Evolutionary conservation across 37 sponge, comb jelly and placozoan species (phyloP), one percentile per base, ranked within the genome.

Genomic region (Bolinopsis microptera): DNA sequence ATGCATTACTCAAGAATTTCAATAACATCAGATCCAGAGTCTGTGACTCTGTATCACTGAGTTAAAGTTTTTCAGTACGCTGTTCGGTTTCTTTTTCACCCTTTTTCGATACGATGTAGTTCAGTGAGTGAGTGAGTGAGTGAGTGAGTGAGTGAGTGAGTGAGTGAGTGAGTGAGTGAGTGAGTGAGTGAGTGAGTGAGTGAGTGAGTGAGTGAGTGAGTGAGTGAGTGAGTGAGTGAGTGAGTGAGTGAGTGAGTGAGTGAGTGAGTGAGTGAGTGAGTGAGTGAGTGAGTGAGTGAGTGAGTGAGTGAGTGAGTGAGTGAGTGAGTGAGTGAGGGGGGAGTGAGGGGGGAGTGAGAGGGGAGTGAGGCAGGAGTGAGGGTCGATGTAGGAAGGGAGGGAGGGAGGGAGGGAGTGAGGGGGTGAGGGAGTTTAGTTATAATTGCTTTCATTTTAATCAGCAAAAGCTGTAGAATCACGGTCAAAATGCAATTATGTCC

Each of bases 111-210:
- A n/a, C n/a, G n/a, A n/a, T n/a, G n/a, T n/a, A n/a, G n/a, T n/a
- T n/a, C n/a, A 72, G 75, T 23, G 75, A 72, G 75, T 23, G 75
- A 72, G 75, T 23, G 75, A 72, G 75, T 23, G 75, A 72, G 75
- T 23, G 75, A 72, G 75, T 23, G 75, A 72, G 75, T 23, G 75
- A 72, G 75, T 23, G 75, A 72, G 75, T 23, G 75, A 72, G 75
- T 23, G 75, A 72, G 75, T 23, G 75, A 72, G 75, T 22, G 68
- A 67, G 68, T 22, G 68, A 67, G 68, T 22, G 68, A 67, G 68
- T 22, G 21, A 67, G 68, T 22, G 68, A 67, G 68, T 22, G 68
- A 67, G 68, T 22, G 68, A 67, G 68, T 22, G 68, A 67, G 68
- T 22, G 68, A 67, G 68, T 22, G 68, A 67, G 68, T 22, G 68